phyloP scores from a whole-genome alignment of 2,113 vertebrate genomes.

The Fukomys damarensis region DNA sequence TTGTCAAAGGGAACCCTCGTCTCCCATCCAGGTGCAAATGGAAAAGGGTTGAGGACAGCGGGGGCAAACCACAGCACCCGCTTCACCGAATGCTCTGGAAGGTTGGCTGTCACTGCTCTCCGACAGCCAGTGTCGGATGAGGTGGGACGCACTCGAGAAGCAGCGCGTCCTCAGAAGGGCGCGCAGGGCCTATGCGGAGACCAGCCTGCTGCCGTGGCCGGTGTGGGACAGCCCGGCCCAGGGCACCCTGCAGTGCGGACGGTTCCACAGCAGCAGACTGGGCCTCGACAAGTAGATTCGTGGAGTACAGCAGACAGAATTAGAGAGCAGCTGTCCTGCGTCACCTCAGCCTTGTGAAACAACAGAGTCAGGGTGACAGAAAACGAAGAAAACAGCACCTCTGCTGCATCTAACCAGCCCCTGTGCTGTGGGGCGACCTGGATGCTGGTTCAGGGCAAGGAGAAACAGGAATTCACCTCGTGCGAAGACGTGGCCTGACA shows the following conservation, averaged over 20 bases:
- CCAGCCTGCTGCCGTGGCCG: neutral
- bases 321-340: neutral
- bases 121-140: neutral
- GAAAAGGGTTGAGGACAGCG: neutral
- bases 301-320: neutral
- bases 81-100: neutral
- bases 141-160: neutral
- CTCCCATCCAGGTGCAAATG: neutral
- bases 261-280: neutral
- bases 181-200: neutral
- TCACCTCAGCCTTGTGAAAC: neutral
- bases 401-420: too few species aligned
- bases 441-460: neutral
- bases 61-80: too few species aligned
- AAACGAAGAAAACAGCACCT: neutral
- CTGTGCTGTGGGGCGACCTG: neutral
- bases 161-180: neutral
- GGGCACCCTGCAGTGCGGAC: rapidly evolving
- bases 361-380: neutral
- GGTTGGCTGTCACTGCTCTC: neutral
- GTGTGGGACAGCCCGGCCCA: neutral
- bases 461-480: neutral
- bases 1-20: neutral
- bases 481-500: neutral
- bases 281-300: neutral